Evolutionary conservation across 2,888 invertebrate species (phyloP).

Genomic region (Metalampra italica): DNA sequence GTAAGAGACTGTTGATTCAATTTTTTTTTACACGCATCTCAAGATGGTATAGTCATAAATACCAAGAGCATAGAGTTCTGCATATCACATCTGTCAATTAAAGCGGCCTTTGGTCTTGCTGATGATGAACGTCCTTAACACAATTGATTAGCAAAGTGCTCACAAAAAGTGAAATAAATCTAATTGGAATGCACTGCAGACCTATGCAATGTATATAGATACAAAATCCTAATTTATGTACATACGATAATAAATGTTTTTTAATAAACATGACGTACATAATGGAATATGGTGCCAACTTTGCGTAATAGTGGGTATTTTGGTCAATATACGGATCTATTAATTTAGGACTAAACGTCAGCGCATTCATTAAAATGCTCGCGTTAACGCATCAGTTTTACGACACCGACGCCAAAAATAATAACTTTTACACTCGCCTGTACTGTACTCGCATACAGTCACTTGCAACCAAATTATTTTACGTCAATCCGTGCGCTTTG

Average conservation of each 20-base stretch:
- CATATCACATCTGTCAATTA: too few relatives aligned
- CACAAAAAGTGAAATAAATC: not conserved
- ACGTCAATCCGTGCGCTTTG: too few relatives aligned
- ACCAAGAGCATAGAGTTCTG: too few relatives aligned
- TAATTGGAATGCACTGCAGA: conserved; percentile 2
- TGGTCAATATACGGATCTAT: not conserved
- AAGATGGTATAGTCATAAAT: too few relatives aligned
- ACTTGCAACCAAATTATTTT: not conserved
- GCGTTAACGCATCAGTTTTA: not conserved
- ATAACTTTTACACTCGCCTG: not conserved
- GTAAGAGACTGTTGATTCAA: too few relatives aligned
- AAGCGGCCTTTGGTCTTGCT: too few relatives aligned
- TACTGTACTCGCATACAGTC: not conserved
- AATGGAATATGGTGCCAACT: not conserved
- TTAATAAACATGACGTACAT: too few relatives aligned
- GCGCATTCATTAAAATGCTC: not conserved
- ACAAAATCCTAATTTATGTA: not conserved
- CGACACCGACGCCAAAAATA: not conserved
- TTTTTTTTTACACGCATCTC: too few relatives aligned
- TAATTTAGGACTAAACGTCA: not conserved
- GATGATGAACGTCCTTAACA: too few relatives aligned
- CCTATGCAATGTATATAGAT: not conserved
- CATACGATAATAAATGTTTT: not conserved
- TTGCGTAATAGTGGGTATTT: not conserved
- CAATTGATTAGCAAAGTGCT: too few relatives aligned